Conservation (phyloP, 2,888 invertebrate genomes). For the Luffia ferchaultella region DNA sequence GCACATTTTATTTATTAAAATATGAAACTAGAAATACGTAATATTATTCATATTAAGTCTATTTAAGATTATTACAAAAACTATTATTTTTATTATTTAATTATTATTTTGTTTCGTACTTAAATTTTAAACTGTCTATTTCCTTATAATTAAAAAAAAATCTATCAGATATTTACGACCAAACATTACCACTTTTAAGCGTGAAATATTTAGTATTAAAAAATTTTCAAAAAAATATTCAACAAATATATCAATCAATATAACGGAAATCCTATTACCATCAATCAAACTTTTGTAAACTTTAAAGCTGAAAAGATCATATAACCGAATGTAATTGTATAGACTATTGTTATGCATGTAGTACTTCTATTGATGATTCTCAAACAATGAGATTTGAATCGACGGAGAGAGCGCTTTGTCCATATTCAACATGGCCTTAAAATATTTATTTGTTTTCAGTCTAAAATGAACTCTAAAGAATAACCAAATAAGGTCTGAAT, state of each 20-base stretch:
- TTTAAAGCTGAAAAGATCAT: background rate
- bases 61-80: too few species aligned
- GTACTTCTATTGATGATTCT: conserved; percentile 20
- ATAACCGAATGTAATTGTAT: background rate
- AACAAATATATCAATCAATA: background rate
- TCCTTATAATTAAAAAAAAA: too few species aligned
- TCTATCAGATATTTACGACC: too few species aligned
- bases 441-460: background rate
- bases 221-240: too few species aligned
- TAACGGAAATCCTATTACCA: background rate
- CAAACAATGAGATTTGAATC: conserved; percentile 33
- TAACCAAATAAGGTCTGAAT: background rate
- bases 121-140: too few species aligned
- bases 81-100: too few species aligned
- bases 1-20: too few species aligned
- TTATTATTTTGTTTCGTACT: too few species aligned
- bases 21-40: too few species aligned
- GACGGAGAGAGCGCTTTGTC: conserved; percentile 38
- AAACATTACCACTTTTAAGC: too few species aligned
- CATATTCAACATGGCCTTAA: conserved; percentile 23
- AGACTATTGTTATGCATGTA: background rate
- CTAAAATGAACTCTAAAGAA: background rate
- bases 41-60: too few species aligned
- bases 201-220: too few species aligned
- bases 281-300: background rate